Base-by-base conservation (phyloP, 1,140 invertebrate genomes). In the Telenomus remus region DNA sequence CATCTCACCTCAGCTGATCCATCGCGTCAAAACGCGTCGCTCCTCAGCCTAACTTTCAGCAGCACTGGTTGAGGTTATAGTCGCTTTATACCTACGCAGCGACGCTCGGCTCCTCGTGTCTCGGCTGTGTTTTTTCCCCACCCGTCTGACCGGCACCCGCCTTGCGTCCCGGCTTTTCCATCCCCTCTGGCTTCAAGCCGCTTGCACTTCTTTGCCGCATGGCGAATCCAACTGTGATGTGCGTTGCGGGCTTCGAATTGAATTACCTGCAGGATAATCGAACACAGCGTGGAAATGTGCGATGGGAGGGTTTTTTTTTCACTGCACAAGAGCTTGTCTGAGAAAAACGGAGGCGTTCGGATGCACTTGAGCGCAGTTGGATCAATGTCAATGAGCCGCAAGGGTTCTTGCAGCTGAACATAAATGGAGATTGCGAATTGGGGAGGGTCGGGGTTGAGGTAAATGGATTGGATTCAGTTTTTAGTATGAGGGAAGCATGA, bases 221-320 rank as follows among this genome's bases (percentile, higher is more conserved):
- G 51, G 27, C 51, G 33, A 71, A 56, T 57, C 53, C 68, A 51
- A 56, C 39, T 57, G 59, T 57, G 55, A 60, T 50, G 56, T 55
- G 19, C 19, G 39, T 71, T 63, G 51, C 39, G 51, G 51, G 68
- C 57, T 72, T 64, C 53, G 59, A 72, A 71, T 63, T 64, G 53
- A 71, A 64, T 71, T 71, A 63, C 68, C 37, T 53, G 42, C 27
- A 50, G 51, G 68, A 57, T 71, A 57, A 63, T 71, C 51, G 57
- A 71, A 34, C 37, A 15, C 33, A 11, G 56, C 35, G 65, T 57
- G 53, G 46, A 66, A 57, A 69, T 60, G 48, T 59, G 55, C 55
- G 55, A 57, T 57, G 47, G 54, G 53, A 27, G 19, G 19, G 2
- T 14, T 65, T 65, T 68, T 68, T 65, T 65, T 68, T 68, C 57